phyloP scores from a whole-genome alignment of 2,888 invertebrate species.

The Pasiphila rectangulata region DNA sequence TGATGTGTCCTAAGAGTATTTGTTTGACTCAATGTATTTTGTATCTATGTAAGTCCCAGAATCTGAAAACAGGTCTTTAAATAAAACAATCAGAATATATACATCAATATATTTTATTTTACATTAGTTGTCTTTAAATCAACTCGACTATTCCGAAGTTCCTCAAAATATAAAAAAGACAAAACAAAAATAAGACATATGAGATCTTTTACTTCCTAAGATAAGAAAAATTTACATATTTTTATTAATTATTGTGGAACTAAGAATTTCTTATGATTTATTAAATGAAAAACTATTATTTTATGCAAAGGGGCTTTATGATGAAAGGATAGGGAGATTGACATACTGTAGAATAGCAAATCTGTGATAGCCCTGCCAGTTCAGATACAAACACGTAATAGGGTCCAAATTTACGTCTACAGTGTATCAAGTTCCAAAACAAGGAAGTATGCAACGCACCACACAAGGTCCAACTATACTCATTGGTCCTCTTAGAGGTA shows the following conservation, averaged over 20 bases:
- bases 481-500: conserved; percentile 11
- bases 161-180: conserved; percentile 81
- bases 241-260: conserved; percentile 73
- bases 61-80: conserved; percentile 34
- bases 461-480: conserved; percentile 3
- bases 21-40: conserved; percentile 19
- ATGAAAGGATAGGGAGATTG: conserved; percentile 21
- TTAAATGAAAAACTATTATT: conserved; percentile 53
- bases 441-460: conserved; percentile 12
- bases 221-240: conserved; percentile 79
- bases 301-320: conserved; percentile 57
- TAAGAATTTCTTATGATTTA: conserved; percentile 73
- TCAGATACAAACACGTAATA: no score
- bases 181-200: conserved; percentile 80
- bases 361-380: no score
- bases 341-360: no score
- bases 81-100: conserved; percentile 59
- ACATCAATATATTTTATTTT: conserved; percentile 82
- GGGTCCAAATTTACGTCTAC: background rate
- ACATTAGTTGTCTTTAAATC: conserved; percentile 81
- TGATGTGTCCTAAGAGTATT: conserved; percentile 15
- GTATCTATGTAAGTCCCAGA: conserved; percentile 13
- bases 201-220: conserved; percentile 81
- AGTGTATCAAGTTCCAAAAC: conserved; percentile 1
- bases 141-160: conserved; percentile 78